phyloP scores from a whole-genome alignment of 1,140 invertebrate genomes.

The Macrocentrus cingulum region DNA sequence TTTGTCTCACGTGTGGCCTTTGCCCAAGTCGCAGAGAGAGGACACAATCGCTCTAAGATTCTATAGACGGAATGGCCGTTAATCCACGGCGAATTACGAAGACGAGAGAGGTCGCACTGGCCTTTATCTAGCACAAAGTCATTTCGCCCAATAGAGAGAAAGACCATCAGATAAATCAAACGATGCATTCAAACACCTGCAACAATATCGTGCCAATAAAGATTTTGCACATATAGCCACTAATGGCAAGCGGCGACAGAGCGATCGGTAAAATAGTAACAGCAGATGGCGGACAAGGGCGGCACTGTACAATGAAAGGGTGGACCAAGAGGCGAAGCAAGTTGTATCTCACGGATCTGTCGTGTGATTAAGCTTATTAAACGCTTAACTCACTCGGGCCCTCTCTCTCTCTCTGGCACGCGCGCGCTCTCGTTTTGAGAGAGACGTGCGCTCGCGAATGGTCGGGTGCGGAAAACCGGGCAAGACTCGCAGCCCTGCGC shows the following conservation, averaged over 20 bases:
- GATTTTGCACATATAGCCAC: slow-evolving; percentile 54
- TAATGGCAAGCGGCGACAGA: background rate
- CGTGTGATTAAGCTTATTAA: slow-evolving; percentile 61
- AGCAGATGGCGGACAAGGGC: slow-evolving; percentile 49
- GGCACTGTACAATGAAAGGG: slow-evolving; percentile 12
- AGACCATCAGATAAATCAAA: background rate
- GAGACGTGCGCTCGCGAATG: slow-evolving; percentile 19
- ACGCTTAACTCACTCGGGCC: slow-evolving; percentile 54
- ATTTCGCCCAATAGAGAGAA: background rate
- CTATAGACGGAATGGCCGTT: slow-evolving; percentile 37
- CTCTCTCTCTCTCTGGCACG: slow-evolving; percentile 7
- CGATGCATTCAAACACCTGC: background rate
- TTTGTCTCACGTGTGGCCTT: background rate
- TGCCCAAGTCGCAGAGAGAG: background rate
- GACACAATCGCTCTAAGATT: slow-evolving; percentile 40
- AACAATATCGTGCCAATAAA: slow-evolving; percentile 45
- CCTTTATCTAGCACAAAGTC: slow-evolving; percentile 4
- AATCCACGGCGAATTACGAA: slow-evolving; percentile 34
- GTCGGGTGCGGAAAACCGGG: slow-evolving; percentile 13
- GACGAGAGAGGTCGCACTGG: background rate
- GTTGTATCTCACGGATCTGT: slow-evolving; percentile 60
- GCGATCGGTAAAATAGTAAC: slow-evolving; percentile 55
- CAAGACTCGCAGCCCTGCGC: slow-evolving; percentile 34
- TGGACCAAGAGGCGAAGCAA: slow-evolving; percentile 45
- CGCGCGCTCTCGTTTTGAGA: slow-evolving; percentile 13